Conservation (phyloP, 2,888 invertebrate species). For the Eueremaeus valkanovi region DNA sequence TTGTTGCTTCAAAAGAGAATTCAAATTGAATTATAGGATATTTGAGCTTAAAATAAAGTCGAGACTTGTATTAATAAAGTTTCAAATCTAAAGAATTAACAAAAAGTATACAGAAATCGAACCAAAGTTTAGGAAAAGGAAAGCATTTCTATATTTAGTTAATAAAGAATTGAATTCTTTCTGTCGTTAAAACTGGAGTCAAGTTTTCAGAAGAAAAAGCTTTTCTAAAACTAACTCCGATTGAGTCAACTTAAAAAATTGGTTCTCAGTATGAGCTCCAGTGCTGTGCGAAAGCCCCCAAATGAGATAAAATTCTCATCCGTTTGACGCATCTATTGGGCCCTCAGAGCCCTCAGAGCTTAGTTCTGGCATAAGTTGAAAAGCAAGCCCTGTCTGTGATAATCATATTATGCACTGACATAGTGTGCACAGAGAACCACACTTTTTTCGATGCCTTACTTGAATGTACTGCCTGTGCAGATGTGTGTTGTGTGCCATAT, state of each 20-base stretch:
- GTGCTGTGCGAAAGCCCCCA: not conserved
- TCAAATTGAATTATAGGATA: not conserved
- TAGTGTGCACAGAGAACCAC: not conserved
- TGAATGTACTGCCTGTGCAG: not conserved
- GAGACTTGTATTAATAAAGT: too few relatives aligned
- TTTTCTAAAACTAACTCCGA: not conserved
- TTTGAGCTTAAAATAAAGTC: not conserved
- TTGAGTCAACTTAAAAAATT: not conserved
- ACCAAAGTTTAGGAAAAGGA: not conserved
- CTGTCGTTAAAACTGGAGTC: not conserved
- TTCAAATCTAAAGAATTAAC: too few relatives aligned
- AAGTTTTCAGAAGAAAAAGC: not conserved
- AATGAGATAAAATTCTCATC: constrained; percentile 24
- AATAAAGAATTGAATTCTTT: not conserved
- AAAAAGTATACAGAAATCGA: too few relatives aligned
- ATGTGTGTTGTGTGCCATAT: not conserved
- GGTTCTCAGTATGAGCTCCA: constrained; percentile 3
- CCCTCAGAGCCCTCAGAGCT: not conserved
- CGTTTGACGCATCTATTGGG: not conserved
- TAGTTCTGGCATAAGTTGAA: constrained; percentile 11
- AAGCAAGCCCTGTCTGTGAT: constrained; percentile 1
- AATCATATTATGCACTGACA: not conserved
- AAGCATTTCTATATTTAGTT: constrained; percentile 2
- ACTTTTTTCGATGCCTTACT: not conserved
- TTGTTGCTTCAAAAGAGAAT: not conserved